phyloP scores from a whole-genome alignment of 2,797 vertebrate species.

The Pempheris klunzingeri region DNA sequence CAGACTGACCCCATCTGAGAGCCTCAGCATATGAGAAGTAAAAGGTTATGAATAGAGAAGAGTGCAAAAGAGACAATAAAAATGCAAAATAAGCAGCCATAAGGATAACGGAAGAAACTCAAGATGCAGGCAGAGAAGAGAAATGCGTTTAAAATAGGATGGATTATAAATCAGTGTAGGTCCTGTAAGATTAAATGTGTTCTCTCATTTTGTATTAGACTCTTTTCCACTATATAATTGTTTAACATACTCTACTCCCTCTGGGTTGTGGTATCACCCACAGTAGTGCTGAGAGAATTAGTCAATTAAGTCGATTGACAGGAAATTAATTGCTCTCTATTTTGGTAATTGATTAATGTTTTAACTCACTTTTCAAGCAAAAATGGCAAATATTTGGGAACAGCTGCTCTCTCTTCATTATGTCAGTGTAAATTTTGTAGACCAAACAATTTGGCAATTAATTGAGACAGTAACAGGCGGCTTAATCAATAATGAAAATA shows the following conservation, averaged over 20 bases:
- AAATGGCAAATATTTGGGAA: background rate
- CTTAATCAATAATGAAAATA: background rate
- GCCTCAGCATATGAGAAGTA: constrained; percentile 15
- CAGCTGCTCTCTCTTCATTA: background rate
- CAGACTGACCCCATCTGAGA: constrained; percentile 43
- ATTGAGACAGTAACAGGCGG: background rate
- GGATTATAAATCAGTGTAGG: constrained; percentile 29
- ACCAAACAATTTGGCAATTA: background rate
- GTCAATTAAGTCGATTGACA: background rate
- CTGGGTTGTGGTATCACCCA: no score
- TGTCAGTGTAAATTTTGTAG: background rate
- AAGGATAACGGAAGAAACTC: background rate
- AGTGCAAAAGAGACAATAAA: constrained; percentile 3
- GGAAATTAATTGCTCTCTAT: background rate
- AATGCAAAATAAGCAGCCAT: constrained; percentile 6
- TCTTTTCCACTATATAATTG: constrained; percentile 1
- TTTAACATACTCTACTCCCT: background rate
- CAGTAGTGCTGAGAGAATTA: no score
- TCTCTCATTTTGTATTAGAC: background rate
- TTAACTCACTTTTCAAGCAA: background rate
- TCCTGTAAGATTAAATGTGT: constrained; percentile 37
- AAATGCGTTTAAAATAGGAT: constrained; percentile 11
- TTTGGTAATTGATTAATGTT: background rate
- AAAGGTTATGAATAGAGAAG: constrained; percentile 20
- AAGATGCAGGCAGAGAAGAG: background rate